These are phyloP conservation scores for Saxicola maurus DNA, from an alignment of 2,797 vertebrate species.

Conservation along the genomic window DNA sequence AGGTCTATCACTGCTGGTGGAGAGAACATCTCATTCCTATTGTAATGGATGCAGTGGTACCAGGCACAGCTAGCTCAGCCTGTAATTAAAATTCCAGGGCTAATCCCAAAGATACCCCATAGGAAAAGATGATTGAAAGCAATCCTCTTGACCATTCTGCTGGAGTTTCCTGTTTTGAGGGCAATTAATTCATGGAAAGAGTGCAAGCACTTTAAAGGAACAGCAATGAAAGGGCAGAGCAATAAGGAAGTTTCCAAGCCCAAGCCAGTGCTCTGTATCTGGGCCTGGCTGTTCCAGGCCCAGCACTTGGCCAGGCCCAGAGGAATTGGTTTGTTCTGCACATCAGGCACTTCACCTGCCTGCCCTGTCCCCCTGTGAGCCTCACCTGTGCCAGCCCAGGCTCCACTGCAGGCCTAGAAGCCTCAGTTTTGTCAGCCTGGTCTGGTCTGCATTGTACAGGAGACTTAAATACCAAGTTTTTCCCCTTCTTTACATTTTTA, in stretches of 20 bases:
- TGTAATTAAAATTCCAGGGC: slow-evolving; percentile 3
- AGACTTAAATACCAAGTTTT: not conserved
- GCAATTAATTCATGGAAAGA: slow-evolving; percentile 1
- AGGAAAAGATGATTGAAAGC: not conserved
- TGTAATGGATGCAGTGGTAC: not conserved
- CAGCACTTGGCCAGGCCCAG: accelerated
- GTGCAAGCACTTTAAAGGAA: not conserved
- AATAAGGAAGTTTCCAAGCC: not conserved
- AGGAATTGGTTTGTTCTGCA: not conserved
- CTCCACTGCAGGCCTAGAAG: not conserved
- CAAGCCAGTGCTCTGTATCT: not conserved
- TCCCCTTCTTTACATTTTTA: not conserved
- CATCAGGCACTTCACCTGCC: not conserved
- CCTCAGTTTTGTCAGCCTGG: not conserved
- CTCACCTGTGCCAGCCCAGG: not conserved
- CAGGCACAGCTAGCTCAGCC: not conserved
- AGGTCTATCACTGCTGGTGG: accelerated
- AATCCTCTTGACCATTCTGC: not conserved
- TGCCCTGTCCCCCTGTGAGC: not conserved
- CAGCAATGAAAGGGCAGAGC: not conserved
- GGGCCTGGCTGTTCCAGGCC: not conserved
- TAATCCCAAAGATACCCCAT: not conserved
- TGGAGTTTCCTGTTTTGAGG: not conserved
- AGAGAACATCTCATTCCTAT: not conserved
- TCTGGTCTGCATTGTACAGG: not conserved